Evolutionary conservation across 2,888 invertebrate genomes (phyloP).

Genomic region (Copidosoma aretas): DNA sequence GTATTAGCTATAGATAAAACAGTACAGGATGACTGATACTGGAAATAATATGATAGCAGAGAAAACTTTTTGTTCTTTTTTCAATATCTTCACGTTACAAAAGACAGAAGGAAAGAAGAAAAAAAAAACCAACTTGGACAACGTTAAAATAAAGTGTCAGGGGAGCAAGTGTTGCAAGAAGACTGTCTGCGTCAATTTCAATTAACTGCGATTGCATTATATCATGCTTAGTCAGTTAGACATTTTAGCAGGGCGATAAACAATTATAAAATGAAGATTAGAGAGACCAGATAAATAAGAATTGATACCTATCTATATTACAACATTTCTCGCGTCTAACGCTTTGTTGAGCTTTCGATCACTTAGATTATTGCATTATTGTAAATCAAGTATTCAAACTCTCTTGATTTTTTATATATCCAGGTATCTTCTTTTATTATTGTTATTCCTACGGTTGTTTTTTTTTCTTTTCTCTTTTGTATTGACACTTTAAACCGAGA

Average conservation of each 20-base stretch:
- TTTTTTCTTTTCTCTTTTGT: conserved; percentile 10
- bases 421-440: neutral
- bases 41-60: no score
- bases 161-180: conserved; percentile 60
- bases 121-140: neutral
- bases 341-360: conserved; percentile 27
- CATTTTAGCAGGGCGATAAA: conserved; percentile 30
- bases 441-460: neutral
- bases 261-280: conserved; percentile 15
- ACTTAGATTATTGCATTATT: conserved; percentile 17
- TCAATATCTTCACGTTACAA: no score
- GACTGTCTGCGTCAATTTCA: conserved; percentile 62
- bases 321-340: conserved; percentile 29
- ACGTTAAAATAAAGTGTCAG: conserved; percentile 37
- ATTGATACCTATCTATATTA: conserved; percentile 9
- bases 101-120: no score
- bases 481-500: conserved; percentile 1
- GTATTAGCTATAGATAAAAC: conserved; percentile 19
- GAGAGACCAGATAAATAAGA: neutral
- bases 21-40: conserved; percentile 50
- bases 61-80: no score
- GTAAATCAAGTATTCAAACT: neutral
- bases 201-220: conserved; percentile 47
- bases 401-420: neutral
- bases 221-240: conserved; percentile 51